These are phyloP conservation scores for Lepidocyrtinus sp. DNA, from an alignment of 2,888 invertebrate species.

Conservation along the genomic window DNA sequence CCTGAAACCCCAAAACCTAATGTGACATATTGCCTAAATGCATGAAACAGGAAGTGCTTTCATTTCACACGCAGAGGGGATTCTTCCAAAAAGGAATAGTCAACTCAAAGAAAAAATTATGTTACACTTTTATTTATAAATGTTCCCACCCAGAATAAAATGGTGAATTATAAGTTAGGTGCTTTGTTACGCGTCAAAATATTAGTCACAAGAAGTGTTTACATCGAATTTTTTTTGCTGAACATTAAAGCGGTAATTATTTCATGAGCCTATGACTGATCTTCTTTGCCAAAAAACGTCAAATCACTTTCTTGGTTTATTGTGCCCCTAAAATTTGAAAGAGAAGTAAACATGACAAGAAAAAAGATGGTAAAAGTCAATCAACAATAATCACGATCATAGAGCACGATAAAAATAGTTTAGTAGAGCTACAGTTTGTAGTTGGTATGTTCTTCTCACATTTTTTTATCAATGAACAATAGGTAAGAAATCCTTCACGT, in stretches of 20 bases:
- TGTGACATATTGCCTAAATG: slow-evolving; percentile 37
- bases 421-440: neutral
- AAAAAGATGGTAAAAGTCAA: neutral
- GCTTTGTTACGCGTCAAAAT: too few species aligned
- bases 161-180: too few species aligned
- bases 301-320: too few species aligned
- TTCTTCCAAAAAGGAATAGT: neutral
- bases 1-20: slow-evolving; percentile 51
- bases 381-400: neutral
- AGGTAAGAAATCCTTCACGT: neutral
- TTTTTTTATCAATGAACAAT: neutral
- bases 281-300: too few species aligned
- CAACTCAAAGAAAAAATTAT: neutral
- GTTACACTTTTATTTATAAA: neutral
- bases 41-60: slow-evolving; percentile 39
- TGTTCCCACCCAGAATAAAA: neutral
- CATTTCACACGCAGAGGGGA: slow-evolving; percentile 12
- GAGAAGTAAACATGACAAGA: too few species aligned
- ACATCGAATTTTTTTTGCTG: too few species aligned
- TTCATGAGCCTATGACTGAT: too few species aligned
- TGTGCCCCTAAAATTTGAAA: too few species aligned
- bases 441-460: neutral
- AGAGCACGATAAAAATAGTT: neutral
- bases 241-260: too few species aligned
- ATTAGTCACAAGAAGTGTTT: too few species aligned